Base-by-base conservation (phyloP, 1,140 invertebrate species). In the Pomacea maculata region DNA sequence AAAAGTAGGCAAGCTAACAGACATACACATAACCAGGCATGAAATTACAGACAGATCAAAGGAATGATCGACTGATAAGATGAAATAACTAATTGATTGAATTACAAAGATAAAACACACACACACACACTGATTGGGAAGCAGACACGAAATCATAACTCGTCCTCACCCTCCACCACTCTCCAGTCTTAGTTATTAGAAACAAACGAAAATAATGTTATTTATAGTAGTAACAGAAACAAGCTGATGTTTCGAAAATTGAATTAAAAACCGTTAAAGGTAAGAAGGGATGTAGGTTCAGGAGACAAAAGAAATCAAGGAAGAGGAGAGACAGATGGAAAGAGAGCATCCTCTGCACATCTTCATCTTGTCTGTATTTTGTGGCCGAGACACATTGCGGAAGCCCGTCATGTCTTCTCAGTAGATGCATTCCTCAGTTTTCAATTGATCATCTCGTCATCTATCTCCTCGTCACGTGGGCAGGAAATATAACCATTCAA, bases 261-360 rank as follows among this genome's bases (percentile, higher is more conserved):
- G 25, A 25, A 15, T 25, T 12, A 12, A 71, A 34, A 10, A 45
- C 14, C 11, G 68, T 15, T 25, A 19, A 25, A 67, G 64, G 64
- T 7, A 19, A 25, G 2, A 1, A 5, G 64, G 64, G 17, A 19
- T 17, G 3, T 67, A 19, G 64, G 2, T 25, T 17, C 17, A 67
- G 64, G 4, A 67, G 64, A 67, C 17, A 19, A 67, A 25, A 67
- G 21, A 29, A 34, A 64, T 54, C 67, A 29, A 78, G 77, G 65
- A 64, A 78, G 64, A 1, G 77, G 77, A 78, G 64, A 70, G 77
- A 78, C n/a, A 78, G 77, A 78, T 65, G 70, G 77, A 68, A 25
- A 75, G 74, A 57, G 74, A 75, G 74, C 19, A 21, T 52, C 11
- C 11, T 14, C 34, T 9, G 6, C 34, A 11, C 1, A 21, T 25